Percentiles rank a stretch among this genome's conserved stretches.
Conservation (phyloP, 2,888 invertebrate species). For the Periphyllus acericola region DNA sequence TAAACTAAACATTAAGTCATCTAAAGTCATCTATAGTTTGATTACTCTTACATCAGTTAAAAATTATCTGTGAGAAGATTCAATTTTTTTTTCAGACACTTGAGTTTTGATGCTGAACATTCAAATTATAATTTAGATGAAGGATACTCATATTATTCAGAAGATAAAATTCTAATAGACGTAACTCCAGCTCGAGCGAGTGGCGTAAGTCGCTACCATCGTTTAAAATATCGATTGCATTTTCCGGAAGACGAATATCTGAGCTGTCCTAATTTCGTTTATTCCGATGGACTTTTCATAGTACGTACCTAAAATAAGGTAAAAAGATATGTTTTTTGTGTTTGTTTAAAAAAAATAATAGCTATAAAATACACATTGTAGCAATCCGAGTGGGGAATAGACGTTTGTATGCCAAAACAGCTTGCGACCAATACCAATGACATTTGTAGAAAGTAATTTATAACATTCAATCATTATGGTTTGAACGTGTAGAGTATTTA, state of each 20-base stretch:
- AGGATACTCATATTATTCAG: neutral
- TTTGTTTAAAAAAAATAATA: neutral
- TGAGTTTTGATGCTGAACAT: no score
- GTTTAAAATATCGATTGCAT: neutral
- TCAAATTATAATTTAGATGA: neutral
- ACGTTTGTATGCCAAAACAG: no score
- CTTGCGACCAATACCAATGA: no score
- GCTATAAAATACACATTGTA: neutral
- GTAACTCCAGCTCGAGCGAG: neutral
- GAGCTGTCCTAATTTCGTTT: neutral
- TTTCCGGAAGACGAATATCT: neutral
- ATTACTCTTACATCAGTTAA: no score
- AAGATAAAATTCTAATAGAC: neutral
- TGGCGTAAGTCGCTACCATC: conserved; percentile 1
- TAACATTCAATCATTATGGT: no score
- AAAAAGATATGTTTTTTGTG: neutral
- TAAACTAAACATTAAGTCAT: no score
- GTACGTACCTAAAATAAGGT: neutral
- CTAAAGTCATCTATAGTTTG: no score
- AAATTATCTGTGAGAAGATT: no score
- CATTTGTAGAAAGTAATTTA: no score
- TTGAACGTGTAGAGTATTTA: no score
- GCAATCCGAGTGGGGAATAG: no score
- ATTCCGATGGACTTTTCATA: neutral
- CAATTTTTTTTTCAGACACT: no score